Conservation (phyloP, 1,140 invertebrate species). For the Saxidomus purpurata region DNA sequence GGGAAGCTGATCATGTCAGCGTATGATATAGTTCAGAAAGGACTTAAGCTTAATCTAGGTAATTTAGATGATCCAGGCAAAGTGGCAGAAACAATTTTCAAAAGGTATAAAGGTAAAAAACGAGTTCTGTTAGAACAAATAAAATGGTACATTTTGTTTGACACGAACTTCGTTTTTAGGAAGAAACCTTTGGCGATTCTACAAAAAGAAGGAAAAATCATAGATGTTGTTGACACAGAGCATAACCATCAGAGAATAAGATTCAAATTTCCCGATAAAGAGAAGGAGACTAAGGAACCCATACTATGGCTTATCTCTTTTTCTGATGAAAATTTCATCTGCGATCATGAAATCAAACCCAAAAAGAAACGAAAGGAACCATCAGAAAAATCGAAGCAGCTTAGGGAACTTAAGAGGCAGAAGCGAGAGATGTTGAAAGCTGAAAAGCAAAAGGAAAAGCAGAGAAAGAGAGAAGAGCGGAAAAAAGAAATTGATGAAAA, state of each 20-base stretch:
- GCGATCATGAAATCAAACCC: too few species aligned
- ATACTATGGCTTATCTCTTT: background rate
- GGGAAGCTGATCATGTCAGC: background rate
- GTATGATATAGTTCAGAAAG: background rate
- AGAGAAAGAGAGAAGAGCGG: background rate
- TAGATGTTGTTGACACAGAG: background rate
- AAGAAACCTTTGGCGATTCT: background rate
- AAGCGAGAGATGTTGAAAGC: background rate
- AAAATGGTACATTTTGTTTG: background rate
- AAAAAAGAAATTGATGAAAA: too few species aligned
- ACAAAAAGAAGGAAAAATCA: background rate
- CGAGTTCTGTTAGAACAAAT: background rate
- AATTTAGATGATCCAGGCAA: background rate
- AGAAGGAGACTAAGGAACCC: background rate
- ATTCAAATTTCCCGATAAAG: background rate
- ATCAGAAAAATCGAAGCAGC: background rate
- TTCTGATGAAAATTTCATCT: background rate
- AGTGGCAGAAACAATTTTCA: background rate
- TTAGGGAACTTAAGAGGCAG: background rate
- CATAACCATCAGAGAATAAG: background rate
- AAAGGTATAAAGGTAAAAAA: too few species aligned
- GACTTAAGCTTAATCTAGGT: background rate
- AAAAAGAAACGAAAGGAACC: background rate
- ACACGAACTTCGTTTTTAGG: background rate
- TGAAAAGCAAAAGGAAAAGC: slow-evolving; percentile 21